phyloP scores from a whole-genome alignment of 2,888 invertebrate species.

The Saturnia japonica region DNA sequence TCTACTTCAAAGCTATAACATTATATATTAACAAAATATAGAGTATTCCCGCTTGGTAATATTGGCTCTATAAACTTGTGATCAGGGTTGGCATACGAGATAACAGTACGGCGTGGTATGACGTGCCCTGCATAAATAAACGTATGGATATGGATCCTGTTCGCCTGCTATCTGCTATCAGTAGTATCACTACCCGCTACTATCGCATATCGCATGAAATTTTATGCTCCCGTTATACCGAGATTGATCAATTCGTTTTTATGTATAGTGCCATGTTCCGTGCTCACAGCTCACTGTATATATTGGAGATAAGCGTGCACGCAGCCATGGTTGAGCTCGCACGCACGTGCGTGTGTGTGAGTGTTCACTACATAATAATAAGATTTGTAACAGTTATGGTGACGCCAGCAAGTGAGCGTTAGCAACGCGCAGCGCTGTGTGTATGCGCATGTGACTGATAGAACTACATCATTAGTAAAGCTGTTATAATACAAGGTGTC shows the following conservation, averaged over 20 bases:
- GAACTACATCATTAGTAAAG: too few species aligned
- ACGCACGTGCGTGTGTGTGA: too few species aligned
- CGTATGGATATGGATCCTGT: neutral
- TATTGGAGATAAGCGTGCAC: too few species aligned
- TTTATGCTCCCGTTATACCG: neutral
- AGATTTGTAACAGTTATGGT: too few species aligned
- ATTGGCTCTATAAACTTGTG: neutral
- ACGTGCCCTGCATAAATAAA: neutral
- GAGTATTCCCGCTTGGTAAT: neutral
- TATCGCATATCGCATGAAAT: neutral
- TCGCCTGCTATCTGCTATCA: neutral
- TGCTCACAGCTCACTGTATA: neutral
- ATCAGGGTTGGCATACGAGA: neutral
- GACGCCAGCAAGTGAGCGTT: too few species aligned
- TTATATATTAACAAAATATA: neutral
- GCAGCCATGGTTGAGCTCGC: neutral
- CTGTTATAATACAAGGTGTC: too few species aligned
- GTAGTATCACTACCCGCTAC: too few species aligned
- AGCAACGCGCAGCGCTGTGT: too few species aligned
- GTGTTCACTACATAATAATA: too few species aligned
- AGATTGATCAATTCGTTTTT: conserved; percentile 10
- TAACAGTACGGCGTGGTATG: neutral
- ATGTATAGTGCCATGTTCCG: neutral
- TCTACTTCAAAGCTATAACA: neutral
- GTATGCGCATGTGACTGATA: too few species aligned